Percentiles rank a stretch among this genome's conserved stretches.
Conservation (phyloP, 2,888 invertebrate genomes). For the Heliconius ismenius region DNA sequence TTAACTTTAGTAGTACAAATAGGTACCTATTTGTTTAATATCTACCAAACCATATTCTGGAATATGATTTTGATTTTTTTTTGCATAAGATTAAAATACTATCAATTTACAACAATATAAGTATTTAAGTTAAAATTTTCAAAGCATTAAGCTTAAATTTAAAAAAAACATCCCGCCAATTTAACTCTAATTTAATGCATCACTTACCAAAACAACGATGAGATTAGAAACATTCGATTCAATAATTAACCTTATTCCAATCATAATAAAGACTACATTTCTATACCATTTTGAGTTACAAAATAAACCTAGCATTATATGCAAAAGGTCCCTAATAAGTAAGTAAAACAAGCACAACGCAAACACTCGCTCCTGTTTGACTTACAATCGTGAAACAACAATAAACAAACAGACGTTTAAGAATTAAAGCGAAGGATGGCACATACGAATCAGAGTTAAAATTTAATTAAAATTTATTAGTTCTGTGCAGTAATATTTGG, state of each 20-base stretch:
- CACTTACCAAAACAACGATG: background rate
- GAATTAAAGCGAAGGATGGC: conserved; percentile 44
- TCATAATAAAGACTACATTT: background rate
- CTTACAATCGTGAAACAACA: conserved; percentile 44
- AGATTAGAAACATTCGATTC: background rate
- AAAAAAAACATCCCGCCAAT: conserved; percentile 7
- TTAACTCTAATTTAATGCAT: conserved; percentile 8
- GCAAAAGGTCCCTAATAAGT: conserved; percentile 43
- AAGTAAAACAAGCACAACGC: conserved; percentile 44
- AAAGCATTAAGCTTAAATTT: background rate
- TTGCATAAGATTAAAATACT: background rate
- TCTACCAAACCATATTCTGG: background rate
- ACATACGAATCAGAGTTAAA: conserved; percentile 39
- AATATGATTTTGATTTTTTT: background rate
- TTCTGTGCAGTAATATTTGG: conserved; percentile 4
- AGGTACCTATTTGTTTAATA: background rate
- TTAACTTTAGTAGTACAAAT: background rate
- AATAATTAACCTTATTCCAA: background rate
- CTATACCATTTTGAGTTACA: conserved; percentile 25
- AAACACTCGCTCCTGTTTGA: conserved; percentile 43
- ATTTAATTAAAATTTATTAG: conserved; percentile 32
- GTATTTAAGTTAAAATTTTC: background rate
- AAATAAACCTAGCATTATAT: conserved; percentile 42
- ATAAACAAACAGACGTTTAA: conserved; percentile 42
- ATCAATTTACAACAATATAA: background rate